A percentile compares a stretch with the other conserved stretches of the same genome.
These are phyloP conservation scores for Folsomia manolachei DNA, from an alignment of 2,888 invertebrate genomes.

Conservation along the genomic window DNA sequence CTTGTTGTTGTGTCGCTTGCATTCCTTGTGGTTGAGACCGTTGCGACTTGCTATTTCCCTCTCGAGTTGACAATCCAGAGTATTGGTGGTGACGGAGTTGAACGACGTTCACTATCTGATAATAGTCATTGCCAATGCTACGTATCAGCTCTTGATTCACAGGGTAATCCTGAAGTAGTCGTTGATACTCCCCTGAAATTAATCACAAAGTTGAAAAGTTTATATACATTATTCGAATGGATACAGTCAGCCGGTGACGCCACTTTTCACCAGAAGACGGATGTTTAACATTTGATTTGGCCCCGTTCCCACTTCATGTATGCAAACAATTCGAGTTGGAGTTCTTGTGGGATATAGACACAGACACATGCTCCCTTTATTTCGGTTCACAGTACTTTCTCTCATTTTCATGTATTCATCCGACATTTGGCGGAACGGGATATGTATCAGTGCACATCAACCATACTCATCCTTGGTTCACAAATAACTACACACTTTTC, in stretches of 20 bases:
- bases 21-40: conserved; percentile 48
- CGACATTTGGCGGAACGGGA: neutral
- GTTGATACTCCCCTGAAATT: conserved; percentile 80
- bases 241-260: no score
- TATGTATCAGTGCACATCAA: neutral
- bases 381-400: neutral
- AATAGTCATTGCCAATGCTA: conserved; percentile 85
- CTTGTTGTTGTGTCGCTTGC: conserved; percentile 46
- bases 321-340: no score
- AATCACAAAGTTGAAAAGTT: conserved; percentile 47
- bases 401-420: neutral
- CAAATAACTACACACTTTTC: neutral
- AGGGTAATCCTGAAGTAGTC: conserved; percentile 82
- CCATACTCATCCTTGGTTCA: neutral
- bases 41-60: conserved; percentile 46
- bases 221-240: conserved; percentile 26
- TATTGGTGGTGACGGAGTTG: conserved; percentile 92
- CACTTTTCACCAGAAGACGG: neutral
- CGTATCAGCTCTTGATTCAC: conserved; percentile 89
- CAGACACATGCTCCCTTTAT: no score
- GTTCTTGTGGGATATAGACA: neutral
- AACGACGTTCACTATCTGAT: conserved; percentile 76
- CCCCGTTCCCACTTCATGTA: neutral
- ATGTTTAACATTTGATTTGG: conserved; percentile 6
- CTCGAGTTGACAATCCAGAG: conserved; percentile 62